A percentile compares a stretch with the other conserved stretches of the same genome.
Conservation (phyloP, 2,888 invertebrate species). For the Megastigmus dorsalis region DNA sequence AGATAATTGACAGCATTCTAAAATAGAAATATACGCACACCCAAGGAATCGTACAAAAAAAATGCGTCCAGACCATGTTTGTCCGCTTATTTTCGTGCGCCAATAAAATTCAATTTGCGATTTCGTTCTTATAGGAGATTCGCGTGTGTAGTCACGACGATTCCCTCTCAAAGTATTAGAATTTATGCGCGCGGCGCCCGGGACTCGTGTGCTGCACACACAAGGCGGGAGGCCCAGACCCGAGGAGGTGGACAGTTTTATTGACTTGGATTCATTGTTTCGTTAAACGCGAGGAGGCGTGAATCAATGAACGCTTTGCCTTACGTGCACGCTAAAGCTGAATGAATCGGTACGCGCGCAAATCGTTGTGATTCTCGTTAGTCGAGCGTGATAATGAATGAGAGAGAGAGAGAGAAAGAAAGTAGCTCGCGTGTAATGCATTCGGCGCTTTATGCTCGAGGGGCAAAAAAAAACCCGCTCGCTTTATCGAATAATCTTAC, state of each 20-base stretch:
- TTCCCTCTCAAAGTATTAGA: conserved; percentile 12
- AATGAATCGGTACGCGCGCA: neutral
- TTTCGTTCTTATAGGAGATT: conserved; percentile 30
- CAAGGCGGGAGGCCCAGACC: neutral
- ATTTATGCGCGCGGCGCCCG: conserved; percentile 32
- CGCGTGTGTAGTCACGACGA: conserved; percentile 24
- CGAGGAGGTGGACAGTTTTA: conserved; percentile 21
- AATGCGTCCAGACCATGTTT: no score
- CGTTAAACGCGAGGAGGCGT: conserved; percentile 55
- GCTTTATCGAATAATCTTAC: no score
- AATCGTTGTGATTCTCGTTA: neutral
- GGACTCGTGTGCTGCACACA: no score
- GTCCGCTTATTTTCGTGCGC: no score
- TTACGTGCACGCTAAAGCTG: neutral
- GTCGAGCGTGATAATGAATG: neutral
- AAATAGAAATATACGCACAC: no score
- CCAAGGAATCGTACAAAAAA: no score
- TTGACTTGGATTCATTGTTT: conserved; percentile 43
- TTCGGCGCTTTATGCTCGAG: neutral
- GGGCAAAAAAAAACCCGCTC: neutral
- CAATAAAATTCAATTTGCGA: conserved; percentile 18
- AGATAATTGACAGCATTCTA: no score
- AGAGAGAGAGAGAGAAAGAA: no score
- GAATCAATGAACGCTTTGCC: conserved; percentile 66
- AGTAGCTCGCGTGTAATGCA: no score